These are phyloP conservation scores for Ophiodon elongatus DNA, from an alignment of 2,113 vertebrate genomes.

Conservation along the genomic window DNA sequence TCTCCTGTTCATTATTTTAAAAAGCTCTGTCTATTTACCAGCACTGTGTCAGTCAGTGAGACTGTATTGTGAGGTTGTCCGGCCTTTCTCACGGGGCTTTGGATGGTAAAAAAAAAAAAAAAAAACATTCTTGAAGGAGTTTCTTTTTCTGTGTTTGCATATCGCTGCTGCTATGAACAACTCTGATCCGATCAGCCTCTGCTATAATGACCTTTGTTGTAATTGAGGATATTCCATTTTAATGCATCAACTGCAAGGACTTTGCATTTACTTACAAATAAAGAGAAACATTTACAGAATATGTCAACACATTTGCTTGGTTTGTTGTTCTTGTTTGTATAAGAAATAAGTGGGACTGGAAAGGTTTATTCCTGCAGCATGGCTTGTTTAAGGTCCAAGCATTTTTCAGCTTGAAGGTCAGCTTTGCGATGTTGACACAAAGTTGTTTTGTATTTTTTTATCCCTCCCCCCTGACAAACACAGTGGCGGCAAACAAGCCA, in stretches of 20 bases:
- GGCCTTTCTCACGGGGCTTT: slow-evolving; percentile 41
- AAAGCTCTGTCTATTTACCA: slow-evolving; percentile 76
- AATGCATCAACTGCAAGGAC: slow-evolving; percentile 80
- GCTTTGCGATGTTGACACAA: slow-evolving; percentile 9
- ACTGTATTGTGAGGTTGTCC: slow-evolving; percentile 60
- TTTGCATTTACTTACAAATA: slow-evolving; percentile 86
- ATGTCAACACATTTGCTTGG: slow-evolving; percentile 54
- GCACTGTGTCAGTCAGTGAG: slow-evolving; percentile 79
- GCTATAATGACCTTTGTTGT: slow-evolving; percentile 80
- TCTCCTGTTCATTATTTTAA: slow-evolving; percentile 69
- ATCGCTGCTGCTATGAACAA: slow-evolving; percentile 79
- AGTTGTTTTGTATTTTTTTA: not conserved
- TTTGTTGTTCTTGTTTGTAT: slow-evolving; percentile 40
- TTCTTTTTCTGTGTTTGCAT: slow-evolving; percentile 73
- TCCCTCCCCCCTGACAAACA: not conserved
- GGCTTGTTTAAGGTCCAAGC: slow-evolving; percentile 8
- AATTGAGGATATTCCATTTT: slow-evolving; percentile 77
- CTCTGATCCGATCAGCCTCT: slow-evolving; percentile 77
- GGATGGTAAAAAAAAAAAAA: slow-evolving; percentile 31
- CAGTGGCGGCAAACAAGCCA: slow-evolving; percentile 24
- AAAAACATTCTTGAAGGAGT: slow-evolving; percentile 42
- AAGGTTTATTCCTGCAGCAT: slow-evolving; percentile 6
- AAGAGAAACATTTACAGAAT: slow-evolving; percentile 83
- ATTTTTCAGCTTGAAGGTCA: slow-evolving; percentile 33
- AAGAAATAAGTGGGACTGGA: not conserved